Percentiles rank a stretch among this genome's conserved stretches.
Conservation (phyloP, 2,888 invertebrate genomes). For the Ophion obscuratus region DNA sequence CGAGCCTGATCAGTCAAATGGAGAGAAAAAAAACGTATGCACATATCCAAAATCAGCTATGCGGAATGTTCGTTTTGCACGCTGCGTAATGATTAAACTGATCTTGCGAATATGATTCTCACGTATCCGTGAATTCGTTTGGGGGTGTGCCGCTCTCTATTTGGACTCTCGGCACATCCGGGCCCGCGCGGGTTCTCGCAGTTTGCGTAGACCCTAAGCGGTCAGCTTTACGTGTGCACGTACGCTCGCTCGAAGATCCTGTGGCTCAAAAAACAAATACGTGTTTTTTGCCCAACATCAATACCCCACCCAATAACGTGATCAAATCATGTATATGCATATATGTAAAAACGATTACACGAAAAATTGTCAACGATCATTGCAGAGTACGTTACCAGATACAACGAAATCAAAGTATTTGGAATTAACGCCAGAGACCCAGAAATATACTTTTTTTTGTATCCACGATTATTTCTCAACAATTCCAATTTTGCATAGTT, state of each 20-base stretch:
- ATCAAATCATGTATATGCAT: conserved; percentile 1
- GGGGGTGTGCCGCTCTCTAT: conserved; percentile 26
- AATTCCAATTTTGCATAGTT: background rate
- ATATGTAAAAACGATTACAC: conserved; percentile 6
- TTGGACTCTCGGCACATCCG: conserved; percentile 25
- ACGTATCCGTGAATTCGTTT: conserved; percentile 42
- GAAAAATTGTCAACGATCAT: conserved; percentile 25
- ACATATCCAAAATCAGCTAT: conserved; percentile 34
- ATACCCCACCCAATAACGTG: conserved; percentile 27
- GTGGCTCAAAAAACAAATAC: conserved; percentile 68
- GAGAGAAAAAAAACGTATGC: conserved; percentile 19
- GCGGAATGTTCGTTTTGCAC: background rate
- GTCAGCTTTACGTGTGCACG: conserved; percentile 11
- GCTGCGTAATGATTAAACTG: conserved; percentile 9
- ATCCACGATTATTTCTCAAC: background rate
- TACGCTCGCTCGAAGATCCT: conserved; percentile 47
- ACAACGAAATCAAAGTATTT: background rate
- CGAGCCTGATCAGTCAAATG: conserved; percentile 16
- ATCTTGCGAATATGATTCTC: conserved; percentile 39
- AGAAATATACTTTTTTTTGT: conserved; percentile 45
- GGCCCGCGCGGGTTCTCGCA: conserved; percentile 20
- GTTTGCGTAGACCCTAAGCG: conserved; percentile 42
- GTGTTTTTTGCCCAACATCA: conserved; percentile 54
- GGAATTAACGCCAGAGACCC: conserved; percentile 44
- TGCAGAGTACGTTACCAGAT: conserved; percentile 48